Percentiles rank a stretch among this genome's conserved stretches.
Evolutionary conservation across 1,140 invertebrate genomes (phyloP).

Genomic region (Saccostrea echinata): DNA sequence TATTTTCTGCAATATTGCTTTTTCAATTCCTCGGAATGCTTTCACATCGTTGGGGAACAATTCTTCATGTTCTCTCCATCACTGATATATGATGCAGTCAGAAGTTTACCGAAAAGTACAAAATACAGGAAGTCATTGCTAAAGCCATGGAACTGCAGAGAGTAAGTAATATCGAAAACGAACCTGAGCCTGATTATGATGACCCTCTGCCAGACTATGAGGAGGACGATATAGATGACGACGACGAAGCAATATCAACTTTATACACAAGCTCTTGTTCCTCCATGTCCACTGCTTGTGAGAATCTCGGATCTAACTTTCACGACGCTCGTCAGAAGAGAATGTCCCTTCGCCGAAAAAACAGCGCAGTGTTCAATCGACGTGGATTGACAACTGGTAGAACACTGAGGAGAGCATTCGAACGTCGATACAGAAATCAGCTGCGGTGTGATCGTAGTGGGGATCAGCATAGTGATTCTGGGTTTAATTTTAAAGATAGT

Average conservation of each 20-base stretch:
- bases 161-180: conserved; percentile 70
- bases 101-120: conserved; percentile 67
- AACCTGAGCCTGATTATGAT: conserved; percentile 70
- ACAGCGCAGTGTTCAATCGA: conserved; percentile 56
- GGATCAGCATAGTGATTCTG: conserved; percentile 29
- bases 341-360: conserved; percentile 43
- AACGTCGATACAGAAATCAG: conserved; percentile 57
- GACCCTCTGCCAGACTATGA: conserved; percentile 68
- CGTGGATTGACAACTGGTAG: conserved; percentile 52
- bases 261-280: conserved; percentile 48
- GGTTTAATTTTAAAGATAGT: background rate
- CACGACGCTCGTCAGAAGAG: conserved; percentile 37
- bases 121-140: conserved; percentile 69
- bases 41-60: conserved; percentile 90
- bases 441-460: conserved; percentile 39
- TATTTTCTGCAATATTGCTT: conserved; percentile 80
- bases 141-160: conserved; percentile 70
- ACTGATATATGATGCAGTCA: conserved; percentile 81
- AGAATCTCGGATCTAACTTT: conserved; percentile 62
- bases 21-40: conserved; percentile 82
- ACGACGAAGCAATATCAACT: conserved; percentile 56
- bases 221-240: conserved; percentile 50
- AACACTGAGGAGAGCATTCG: conserved; percentile 56
- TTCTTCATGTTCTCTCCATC: conserved; percentile 97
- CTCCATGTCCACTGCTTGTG: conserved; percentile 30